These are phyloP conservation scores for Umimayanthus kanabou DNA, from an alignment of 92 coral and sea anemone genomes.

Conservation along the genomic window DNA sequence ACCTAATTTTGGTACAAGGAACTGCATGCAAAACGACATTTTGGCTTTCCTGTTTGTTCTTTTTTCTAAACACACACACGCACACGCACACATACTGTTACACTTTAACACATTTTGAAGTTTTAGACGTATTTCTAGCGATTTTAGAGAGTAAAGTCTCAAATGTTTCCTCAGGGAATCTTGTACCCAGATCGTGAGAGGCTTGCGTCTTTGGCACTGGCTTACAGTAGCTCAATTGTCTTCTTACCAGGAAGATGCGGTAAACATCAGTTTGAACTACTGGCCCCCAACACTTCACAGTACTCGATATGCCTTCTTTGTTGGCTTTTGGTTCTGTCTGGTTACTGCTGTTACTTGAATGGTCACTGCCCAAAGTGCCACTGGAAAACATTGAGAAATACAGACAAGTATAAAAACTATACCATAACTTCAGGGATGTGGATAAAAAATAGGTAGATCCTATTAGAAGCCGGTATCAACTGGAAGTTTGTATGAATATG, in stretches of 20 bases:
- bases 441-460: neutral
- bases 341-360: neutral
- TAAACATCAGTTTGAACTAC: constrained; percentile 66
- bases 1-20: too few relatives aligned
- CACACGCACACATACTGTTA: too few relatives aligned
- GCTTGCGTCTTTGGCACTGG: too few relatives aligned
- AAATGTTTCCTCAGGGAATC: too few relatives aligned
- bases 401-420: neutral
- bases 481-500: too few relatives aligned
- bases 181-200: too few relatives aligned
- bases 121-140: too few relatives aligned
- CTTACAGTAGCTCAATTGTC: neutral
- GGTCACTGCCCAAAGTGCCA: neutral
- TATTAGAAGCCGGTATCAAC: neutral
- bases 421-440: neutral
- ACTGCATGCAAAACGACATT: too few relatives aligned
- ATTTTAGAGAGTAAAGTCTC: too few relatives aligned
- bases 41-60: too few relatives aligned
- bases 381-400: neutral
- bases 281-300: constrained; percentile 71
- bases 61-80: too few relatives aligned
- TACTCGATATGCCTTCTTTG: neutral
- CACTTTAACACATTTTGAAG: too few relatives aligned
- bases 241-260: constrained; percentile 86
- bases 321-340: neutral